Evolutionary conservation across 1,140 invertebrate species (phyloP).

Genomic region (Harlomillsia oculata): DNA sequence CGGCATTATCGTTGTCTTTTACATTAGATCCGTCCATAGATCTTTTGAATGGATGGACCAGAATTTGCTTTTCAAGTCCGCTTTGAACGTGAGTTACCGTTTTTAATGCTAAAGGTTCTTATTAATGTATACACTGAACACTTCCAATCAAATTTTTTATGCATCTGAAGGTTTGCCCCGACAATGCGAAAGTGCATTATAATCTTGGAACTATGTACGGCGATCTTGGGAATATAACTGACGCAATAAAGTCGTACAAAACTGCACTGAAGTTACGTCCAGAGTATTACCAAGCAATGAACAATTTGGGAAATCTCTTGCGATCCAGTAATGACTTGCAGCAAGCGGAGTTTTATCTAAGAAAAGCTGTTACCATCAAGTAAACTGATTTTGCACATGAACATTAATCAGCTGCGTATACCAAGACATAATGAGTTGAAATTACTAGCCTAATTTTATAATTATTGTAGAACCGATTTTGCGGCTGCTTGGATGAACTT

Average conservation of each 20-base stretch:
- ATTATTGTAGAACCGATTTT: constrained; percentile 62
- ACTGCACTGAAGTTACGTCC: constrained; percentile 59
- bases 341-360: constrained; percentile 67
- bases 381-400: constrained; percentile 39
- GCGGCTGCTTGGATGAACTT: constrained; percentile 97
- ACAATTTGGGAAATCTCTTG: constrained; percentile 88
- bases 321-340: constrained; percentile 61
- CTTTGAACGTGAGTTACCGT: constrained; percentile 30
- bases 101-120: not conserved
- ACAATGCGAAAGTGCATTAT: constrained; percentile 93
- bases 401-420: constrained; percentile 23
- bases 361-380: constrained; percentile 62
- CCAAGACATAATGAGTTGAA: constrained; percentile 1
- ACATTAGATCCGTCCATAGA: constrained; percentile 38
- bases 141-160: constrained; percentile 30
- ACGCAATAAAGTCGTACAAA: constrained; percentile 68
- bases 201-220: constrained; percentile 80
- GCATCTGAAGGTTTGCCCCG: constrained; percentile 57
- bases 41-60: constrained; percentile 32
- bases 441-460: not conserved
- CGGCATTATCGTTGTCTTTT: constrained; percentile 25
- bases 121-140: not conserved
- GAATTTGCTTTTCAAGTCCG: constrained; percentile 39
- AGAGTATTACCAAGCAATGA: constrained; percentile 90
- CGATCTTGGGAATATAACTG: too few relatives aligned